Conservation (phyloP, 2,113 vertebrate species). For the Zosterops japonicus region DNA sequence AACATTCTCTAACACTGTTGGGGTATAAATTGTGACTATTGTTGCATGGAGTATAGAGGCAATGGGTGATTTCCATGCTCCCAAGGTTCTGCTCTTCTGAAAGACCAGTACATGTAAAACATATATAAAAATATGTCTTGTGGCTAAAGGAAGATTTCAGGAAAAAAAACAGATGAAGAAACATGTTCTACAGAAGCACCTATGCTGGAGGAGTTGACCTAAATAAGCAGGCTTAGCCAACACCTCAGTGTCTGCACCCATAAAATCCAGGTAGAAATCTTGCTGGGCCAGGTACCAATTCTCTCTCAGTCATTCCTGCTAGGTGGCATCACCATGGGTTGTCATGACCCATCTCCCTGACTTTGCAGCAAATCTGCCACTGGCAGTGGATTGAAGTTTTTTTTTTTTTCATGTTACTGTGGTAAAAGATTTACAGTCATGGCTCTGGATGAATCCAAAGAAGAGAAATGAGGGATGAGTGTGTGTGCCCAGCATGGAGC, state of each 20-base stretch:
- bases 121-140: not conserved
- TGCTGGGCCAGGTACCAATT: not conserved
- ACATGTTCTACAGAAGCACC: not conserved
- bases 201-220: not conserved
- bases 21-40: not conserved
- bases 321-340: not conserved
- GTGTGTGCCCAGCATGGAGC: not conserved
- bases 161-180: not conserved
- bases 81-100: not conserved
- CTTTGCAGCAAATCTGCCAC: not conserved
- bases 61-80: not conserved
- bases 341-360: not conserved
- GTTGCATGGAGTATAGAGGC: not conserved
- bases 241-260: not conserved
- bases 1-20: not conserved
- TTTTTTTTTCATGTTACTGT: not conserved
- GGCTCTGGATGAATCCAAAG: not conserved
- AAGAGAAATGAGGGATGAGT: not conserved
- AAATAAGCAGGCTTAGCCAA: not conserved
- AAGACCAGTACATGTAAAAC: fast-evolving
- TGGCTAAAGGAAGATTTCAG: not conserved
- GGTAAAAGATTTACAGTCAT: not conserved
- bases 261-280: not conserved
- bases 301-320: not conserved
- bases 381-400: not conserved